Evolutionary conservation across 2,888 invertebrate species (phyloP).

Genomic region (Eulithis prunata): DNA sequence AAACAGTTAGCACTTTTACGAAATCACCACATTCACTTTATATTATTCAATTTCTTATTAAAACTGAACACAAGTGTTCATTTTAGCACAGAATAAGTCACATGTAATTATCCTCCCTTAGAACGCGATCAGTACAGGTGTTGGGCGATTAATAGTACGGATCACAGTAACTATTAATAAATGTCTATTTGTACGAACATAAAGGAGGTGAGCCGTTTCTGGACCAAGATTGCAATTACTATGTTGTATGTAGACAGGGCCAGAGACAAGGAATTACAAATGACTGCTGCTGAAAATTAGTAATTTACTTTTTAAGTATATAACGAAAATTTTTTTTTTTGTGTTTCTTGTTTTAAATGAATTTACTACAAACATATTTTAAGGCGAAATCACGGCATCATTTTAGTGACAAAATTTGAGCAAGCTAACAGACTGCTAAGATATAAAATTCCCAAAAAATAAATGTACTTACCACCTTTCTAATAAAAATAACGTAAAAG

Average conservation of each 20-base stretch:
- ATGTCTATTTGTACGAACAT: constrained; percentile 9
- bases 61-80: not conserved
- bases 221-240: not conserved
- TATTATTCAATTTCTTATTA: not conserved
- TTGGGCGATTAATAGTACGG: constrained; percentile 18
- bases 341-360: too few species aligned
- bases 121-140: constrained; percentile 22
- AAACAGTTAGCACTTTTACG: too few species aligned
- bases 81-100: constrained; percentile 8
- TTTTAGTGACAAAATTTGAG: too few species aligned
- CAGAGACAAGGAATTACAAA: not conserved
- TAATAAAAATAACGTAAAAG: too few species aligned
- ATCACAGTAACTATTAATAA: constrained; percentile 14
- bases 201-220: not conserved
- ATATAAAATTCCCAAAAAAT: too few species aligned
- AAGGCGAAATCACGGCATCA: too few species aligned
- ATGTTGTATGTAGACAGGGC: not conserved
- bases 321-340: too few species aligned
- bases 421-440: too few species aligned
- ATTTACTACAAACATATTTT: too few species aligned
- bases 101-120: constrained; percentile 9
- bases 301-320: too few species aligned
- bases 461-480: too few species aligned
- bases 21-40: not conserved
- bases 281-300: too few species aligned